phyloP scores from a whole-genome alignment of 2,113 vertebrate species.

The Nothobranchius furzeri region DNA sequence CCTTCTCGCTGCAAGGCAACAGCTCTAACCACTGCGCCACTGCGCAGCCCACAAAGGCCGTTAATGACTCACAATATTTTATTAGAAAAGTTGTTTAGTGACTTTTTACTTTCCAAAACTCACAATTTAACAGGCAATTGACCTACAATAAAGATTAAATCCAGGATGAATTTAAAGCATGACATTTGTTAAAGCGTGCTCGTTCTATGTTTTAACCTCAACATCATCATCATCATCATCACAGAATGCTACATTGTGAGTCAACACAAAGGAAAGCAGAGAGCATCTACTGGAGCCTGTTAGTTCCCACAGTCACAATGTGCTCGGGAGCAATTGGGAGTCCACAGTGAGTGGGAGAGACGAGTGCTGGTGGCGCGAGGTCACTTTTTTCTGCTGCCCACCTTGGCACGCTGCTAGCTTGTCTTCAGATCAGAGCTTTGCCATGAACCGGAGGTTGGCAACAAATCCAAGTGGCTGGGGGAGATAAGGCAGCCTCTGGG shows the following conservation, averaged over 20 bases:
- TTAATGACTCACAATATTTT: no score
- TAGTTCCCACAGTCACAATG: conserved; percentile 46
- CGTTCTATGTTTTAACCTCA: not conserved
- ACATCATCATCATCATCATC: not conserved
- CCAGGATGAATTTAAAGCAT: no score
- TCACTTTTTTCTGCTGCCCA: conserved; percentile 70
- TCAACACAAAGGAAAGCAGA: conserved; percentile 22
- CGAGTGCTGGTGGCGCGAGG: conserved; percentile 55
- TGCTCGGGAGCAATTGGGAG: conserved; percentile 42
- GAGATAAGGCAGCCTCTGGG: conserved; percentile 75
- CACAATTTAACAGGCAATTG: no score
- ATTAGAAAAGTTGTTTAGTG: no score
- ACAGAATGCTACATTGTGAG: conserved; percentile 25
- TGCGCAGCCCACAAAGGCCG: no score
- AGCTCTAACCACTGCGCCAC: no score
- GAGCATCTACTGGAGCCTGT: conserved; percentile 42
- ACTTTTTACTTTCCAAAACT: no score
- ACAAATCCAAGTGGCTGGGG: conserved; percentile 73
- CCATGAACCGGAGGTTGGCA: conserved; percentile 72
- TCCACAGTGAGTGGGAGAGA: conserved; percentile 37
- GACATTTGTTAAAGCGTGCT: not conserved
- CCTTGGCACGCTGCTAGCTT: conserved; percentile 67
- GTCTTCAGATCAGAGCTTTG: conserved; percentile 78
- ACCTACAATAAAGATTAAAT: no score
- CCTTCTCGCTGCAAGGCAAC: no score